Conservation (phyloP, 1,140 invertebrate species). For the Daktulosphaira vitifoliae region DNA sequence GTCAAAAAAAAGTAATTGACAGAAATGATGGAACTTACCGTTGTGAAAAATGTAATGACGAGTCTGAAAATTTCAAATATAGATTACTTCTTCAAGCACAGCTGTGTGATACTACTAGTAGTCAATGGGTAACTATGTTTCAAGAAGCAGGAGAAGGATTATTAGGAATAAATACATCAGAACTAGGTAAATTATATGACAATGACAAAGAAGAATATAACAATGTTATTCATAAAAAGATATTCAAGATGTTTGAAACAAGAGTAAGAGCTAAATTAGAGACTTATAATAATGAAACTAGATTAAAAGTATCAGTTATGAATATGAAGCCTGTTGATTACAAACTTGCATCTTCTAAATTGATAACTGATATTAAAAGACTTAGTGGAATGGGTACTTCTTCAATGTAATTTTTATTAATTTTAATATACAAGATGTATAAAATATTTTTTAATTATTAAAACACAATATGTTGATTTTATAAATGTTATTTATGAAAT, state of each 20-base stretch:
- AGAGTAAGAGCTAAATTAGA: conserved; percentile 80
- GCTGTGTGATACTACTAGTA: conserved; percentile 69
- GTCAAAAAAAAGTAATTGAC: conserved; percentile 90
- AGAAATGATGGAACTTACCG: conserved; percentile 73
- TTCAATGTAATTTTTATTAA: too few relatives aligned
- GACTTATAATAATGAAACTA: conserved; percentile 84
- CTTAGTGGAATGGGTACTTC: conserved; percentile 48
- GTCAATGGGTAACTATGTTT: conserved; percentile 83
- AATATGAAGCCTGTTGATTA: conserved; percentile 64
- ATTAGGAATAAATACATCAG: conserved; percentile 64
- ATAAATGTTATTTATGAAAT: too few relatives aligned
- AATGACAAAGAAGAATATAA: conserved; percentile 50
- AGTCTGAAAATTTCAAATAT: conserved; percentile 78
- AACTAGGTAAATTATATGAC: conserved; percentile 62
- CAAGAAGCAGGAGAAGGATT: conserved; percentile 76
- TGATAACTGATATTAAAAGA: conserved; percentile 56
- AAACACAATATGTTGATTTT: too few relatives aligned
- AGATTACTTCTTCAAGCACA: conserved; percentile 68
- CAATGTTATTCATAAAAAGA: conserved; percentile 58
- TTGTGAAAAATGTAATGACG: conserved; percentile 88
- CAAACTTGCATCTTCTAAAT: conserved; percentile 60
- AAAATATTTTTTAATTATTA: too few relatives aligned
- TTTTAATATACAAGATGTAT: too few relatives aligned
- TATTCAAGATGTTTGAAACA: conserved; percentile 72
- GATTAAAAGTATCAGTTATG: conserved; percentile 58